Percentiles rank a stretch among this genome's conserved stretches.
Conservation (phyloP, 2,113 vertebrate genomes). For the Deroptyus accipitrinus region DNA sequence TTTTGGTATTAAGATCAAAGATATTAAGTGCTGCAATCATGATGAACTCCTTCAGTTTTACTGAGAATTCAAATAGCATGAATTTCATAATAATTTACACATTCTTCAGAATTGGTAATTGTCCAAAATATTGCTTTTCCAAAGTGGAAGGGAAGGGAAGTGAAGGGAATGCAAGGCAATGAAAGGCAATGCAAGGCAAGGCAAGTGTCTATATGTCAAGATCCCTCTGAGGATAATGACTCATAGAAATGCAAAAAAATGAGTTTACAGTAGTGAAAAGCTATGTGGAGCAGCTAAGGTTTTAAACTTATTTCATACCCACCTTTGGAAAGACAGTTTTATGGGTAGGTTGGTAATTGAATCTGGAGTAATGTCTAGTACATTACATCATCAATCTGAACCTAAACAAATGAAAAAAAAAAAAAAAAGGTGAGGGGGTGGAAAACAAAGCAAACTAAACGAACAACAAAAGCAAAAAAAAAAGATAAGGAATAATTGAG, state of each 20-base stretch:
- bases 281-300: background rate
- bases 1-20: background rate
- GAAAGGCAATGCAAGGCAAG: background rate
- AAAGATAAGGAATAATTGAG: background rate
- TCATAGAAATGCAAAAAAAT: background rate
- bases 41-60: background rate
- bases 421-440: background rate
- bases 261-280: background rate
- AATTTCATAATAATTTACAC: background rate
- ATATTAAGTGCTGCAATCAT: background rate
- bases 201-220: background rate
- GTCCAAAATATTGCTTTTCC: background rate
- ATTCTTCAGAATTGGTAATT: background rate
- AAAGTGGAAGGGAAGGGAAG: background rate
- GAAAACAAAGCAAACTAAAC: background rate
- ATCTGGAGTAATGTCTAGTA: background rate
- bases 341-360: background rate
- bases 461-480: background rate
- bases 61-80: background rate
- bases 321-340: background rate
- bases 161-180: background rate
- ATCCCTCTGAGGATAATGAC: background rate
- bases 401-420: background rate
- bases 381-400: background rate
- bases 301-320: background rate